Evolutionary conservation across 2,113 vertebrate species (phyloP), one percentile per base, ranked within the genome.

Genomic region (Serinus canaria): DNA sequence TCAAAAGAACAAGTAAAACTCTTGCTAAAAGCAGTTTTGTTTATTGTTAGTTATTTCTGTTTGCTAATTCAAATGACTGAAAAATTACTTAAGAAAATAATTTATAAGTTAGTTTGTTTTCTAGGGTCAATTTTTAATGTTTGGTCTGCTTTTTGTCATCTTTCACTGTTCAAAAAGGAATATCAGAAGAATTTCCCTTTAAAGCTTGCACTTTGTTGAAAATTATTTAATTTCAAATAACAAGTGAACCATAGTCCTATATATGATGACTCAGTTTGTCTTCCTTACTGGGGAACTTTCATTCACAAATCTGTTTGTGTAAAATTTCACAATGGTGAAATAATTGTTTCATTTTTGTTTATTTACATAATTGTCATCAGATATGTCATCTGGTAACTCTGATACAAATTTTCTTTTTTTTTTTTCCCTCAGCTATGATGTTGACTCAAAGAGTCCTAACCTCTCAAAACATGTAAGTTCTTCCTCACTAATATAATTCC

Each of bases 381-480:
- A 47, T 63, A 37, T 74, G 15, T 85, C 49, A 70, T 73, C 15
- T 86, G 58, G 25, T 20, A 92, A 81, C 39, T 69, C 35, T 60
- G 15, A 93, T 66, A 22, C 7, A 80, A 64, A 43, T 56, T 88
- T 44, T 7, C 3, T 35, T 37, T 68, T 56, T 66, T 37, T 44
- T 67, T 64, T 62, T 22, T 13, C 10, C 30, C 37, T 9, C 90
- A 99, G 99, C 98, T 99, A 99, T 37, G 99, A 99, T 90, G 99
- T 99, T 55, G 99, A 99, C 97, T 99, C 99, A 6, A 99, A 99
- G 97, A 99, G 99, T 50, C 98, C 98, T 92, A 99, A 99, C 95
- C 98, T 99, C 50, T 99, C 99, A 33, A 99, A 99, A 96, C 99
- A 99, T 68, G 99, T 99, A 98, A 99, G 99, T 92, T 67, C 55